Evolutionary conservation across 2,113 vertebrate species (phyloP), one percentile per base, ranked within the genome.

Genomic region (Phrynosoma blainvillii): DNA sequence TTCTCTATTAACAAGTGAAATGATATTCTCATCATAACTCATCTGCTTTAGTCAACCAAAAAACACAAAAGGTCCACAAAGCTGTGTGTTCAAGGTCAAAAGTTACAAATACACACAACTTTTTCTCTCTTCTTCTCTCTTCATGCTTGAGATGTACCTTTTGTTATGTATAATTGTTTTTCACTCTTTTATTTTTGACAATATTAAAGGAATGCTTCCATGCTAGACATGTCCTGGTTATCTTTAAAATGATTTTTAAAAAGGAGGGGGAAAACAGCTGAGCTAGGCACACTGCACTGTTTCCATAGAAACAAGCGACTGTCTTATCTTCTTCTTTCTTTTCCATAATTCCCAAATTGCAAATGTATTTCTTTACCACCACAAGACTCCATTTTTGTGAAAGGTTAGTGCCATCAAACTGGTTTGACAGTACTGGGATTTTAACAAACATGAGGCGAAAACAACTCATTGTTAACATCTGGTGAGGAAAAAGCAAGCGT

Each of bases 271-370:
- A 89, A 93, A 94, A 91, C 36, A 91, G 88, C 90, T 92, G 90
- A 91, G 81, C 81, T 89, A 93, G 91, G 91, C 90, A 89, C 52
- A 91, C 59, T 79, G 32, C 9, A 32, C 2, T 5, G 94, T 96
- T 95, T 73, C 94, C 91, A 95, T 91, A 92, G 95, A 91, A 94
- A 96, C 95, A 87, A 85, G 79, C 7, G 16, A 91, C 82, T 90
- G 82, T 90, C 56, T 85, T 89, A 91, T 93, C 87, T 89, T 88
- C 25, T 16, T 27, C 84, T 88, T 87, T 90, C 82, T 59, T 42
- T 94, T 85, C 68, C 65, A 90, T 75, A 87, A 87, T 66, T 77
- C 76, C 52, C 85, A 83, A 91, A 92, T 76, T 94, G 89, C 77
- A 85, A 87, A 83, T 75, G 84, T 71, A 1, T 78, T 92, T 91